Percentiles rank a stretch among this genome's conserved stretches.
These are phyloP conservation scores for Antechinus flavipes DNA, from an alignment of 2,113 vertebrate species.

Conservation along the genomic window DNA sequence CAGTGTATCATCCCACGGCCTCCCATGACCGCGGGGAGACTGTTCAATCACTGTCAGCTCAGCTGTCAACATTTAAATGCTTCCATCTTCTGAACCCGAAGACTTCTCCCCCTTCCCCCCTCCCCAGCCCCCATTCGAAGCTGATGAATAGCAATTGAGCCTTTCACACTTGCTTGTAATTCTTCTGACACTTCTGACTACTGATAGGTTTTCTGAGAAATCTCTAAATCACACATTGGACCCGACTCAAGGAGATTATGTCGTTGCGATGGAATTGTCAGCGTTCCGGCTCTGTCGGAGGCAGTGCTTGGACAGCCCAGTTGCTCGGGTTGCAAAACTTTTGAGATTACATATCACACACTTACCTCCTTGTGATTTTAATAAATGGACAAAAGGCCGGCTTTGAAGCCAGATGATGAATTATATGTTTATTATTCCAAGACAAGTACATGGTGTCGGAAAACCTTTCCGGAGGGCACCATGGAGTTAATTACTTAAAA, in stretches of 20 bases:
- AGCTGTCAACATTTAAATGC: neutral
- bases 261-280: conserved; percentile 37
- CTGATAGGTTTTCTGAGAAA: conserved; percentile 66
- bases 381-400: conserved; percentile 56
- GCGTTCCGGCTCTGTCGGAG: conserved; percentile 25
- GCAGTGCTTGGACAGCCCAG: neutral
- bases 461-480: conserved; percentile 63
- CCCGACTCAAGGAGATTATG: conserved; percentile 52
- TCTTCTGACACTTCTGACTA: conserved; percentile 64
- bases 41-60: conserved; percentile 9
- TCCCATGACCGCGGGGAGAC: neutral
- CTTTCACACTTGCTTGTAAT: conserved; percentile 35
- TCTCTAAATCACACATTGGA: conserved; percentile 20
- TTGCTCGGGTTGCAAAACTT: conserved; percentile 24
- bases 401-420: conserved; percentile 67
- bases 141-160: neutral
- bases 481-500: conserved; percentile 77
- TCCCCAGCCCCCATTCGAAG: conserved; percentile 14
- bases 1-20: neutral
- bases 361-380: conserved; percentile 46
- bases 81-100: conserved; percentile 1
- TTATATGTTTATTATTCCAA: conserved; percentile 70
- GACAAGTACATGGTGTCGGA: conserved; percentile 70
- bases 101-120: neutral
- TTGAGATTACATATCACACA: neutral